phyloP scores from a whole-genome alignment of 2,888 invertebrate genomes.

The Coecobrya sp. region DNA sequence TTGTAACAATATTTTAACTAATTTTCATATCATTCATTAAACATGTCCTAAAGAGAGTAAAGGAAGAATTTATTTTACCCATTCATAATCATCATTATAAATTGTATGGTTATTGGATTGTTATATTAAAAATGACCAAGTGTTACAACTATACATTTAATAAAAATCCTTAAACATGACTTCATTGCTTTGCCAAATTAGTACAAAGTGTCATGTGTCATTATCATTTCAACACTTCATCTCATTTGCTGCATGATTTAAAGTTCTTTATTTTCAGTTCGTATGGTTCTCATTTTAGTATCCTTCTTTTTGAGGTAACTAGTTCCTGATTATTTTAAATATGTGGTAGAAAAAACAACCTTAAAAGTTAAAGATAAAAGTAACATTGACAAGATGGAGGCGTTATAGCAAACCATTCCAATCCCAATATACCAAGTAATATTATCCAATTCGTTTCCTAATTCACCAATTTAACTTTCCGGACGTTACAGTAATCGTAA shows the following conservation, averaged over 20 bases:
- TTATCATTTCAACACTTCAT: not conserved
- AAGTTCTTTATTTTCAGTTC: slow-evolving; percentile 14
- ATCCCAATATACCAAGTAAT: not conserved
- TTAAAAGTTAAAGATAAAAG: not conserved
- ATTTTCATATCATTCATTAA: not conserved
- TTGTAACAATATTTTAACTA: not conserved
- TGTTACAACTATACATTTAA: not conserved
- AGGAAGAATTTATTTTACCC: not conserved
- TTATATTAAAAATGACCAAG: slow-evolving; percentile 7
- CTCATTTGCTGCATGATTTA: not conserved
- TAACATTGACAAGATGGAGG: not conserved
- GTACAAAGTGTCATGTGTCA: not conserved
- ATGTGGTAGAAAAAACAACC: slow-evolving; percentile 1
- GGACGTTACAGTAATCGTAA: not conserved
- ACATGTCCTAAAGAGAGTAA: not conserved
- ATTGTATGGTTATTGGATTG: not conserved
- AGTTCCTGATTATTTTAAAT: slow-evolving; percentile 9
- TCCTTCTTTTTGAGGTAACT: slow-evolving; percentile 1
- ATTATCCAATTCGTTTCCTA: not conserved
- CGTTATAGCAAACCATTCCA: not conserved
- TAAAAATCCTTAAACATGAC: not conserved
- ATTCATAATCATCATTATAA: not conserved
- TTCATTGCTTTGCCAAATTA: not conserved
- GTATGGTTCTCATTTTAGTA: slow-evolving; percentile 17
- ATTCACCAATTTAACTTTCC: not conserved